Evolutionary conservation across 2,113 vertebrate species (phyloP).

Genomic region (Megaceryle maxima): DNA sequence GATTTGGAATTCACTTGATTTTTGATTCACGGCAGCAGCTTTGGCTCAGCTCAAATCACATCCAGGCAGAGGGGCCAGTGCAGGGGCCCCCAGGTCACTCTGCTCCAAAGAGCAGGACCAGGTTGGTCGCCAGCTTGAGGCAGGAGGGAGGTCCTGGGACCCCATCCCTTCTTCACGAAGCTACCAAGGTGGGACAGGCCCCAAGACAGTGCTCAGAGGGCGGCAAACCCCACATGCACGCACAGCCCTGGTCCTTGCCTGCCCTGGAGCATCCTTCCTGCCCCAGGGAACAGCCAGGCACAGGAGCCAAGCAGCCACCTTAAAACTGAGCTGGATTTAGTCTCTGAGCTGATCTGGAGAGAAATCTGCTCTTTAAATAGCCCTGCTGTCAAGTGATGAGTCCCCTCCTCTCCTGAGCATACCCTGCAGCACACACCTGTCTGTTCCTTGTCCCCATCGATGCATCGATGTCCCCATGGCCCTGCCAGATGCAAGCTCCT

Average conservation of each 20-base stretch:
- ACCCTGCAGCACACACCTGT: background rate
- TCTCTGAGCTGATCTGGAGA: background rate
- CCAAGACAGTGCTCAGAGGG: accelerated
- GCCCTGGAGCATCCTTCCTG: background rate
- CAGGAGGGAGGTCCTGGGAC: background rate
- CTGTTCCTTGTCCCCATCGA: background rate
- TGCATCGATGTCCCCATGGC: too few species aligned
- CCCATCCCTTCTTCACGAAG: background rate
- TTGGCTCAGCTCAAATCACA: background rate
- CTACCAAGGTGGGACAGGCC: background rate
- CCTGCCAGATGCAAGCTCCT: background rate
- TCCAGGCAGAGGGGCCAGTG: accelerated
- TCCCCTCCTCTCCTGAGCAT: background rate
- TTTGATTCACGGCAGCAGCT: background rate
- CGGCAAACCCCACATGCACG: background rate
- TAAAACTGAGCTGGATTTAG: background rate
- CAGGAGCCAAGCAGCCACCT: background rate
- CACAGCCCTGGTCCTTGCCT: background rate
- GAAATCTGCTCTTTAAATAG: background rate
- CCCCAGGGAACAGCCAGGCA: background rate
- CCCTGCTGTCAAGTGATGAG: accelerated
- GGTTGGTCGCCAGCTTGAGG: accelerated
- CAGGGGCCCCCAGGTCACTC: accelerated
- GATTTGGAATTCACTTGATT: background rate
- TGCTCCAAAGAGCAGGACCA: background rate